Conservation (phyloP, 2,797 vertebrate species). For the Nannoperca obscura region DNA sequence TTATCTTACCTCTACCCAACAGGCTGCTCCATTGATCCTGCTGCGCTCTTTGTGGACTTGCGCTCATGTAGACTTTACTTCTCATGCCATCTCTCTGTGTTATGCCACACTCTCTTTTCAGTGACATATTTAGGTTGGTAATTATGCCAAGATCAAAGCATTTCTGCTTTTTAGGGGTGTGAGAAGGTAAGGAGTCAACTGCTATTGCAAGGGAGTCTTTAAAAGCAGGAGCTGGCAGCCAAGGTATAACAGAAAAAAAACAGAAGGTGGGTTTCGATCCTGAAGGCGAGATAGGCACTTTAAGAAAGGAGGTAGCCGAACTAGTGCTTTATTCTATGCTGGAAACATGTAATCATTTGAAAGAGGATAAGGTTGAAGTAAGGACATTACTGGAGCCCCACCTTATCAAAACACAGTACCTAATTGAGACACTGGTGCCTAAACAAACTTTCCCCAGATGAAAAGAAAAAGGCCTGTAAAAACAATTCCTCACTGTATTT, state of each 20-base stretch:
- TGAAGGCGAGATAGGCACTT: conserved; percentile 59
- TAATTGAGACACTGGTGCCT: conserved; percentile 73
- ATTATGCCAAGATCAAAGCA: conserved; percentile 77
- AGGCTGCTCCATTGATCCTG: conserved; percentile 76
- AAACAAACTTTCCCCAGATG: conserved; percentile 72
- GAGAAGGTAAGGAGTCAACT: conserved; percentile 57
- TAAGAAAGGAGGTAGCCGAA: conserved; percentile 49
- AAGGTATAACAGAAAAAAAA: conserved; percentile 36
- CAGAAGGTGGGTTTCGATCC: conserved; percentile 47
- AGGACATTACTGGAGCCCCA: conserved; percentile 73
- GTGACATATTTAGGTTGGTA: conserved; percentile 79
- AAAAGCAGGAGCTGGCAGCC: conserved; percentile 55
- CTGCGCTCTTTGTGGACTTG: conserved; percentile 48
- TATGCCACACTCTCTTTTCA: conserved; percentile 61
- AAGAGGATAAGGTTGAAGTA: conserved; percentile 75
- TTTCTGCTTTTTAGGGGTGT: conserved; percentile 45
- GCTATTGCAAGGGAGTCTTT: conserved; percentile 56
- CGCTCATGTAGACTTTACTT: conserved; percentile 53
- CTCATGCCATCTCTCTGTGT: conserved; percentile 47
- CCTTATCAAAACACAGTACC: conserved; percentile 78
- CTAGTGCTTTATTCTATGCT: conserved; percentile 61
- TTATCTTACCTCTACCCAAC: conserved; percentile 77
- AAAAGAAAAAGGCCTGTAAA: conserved; percentile 71
- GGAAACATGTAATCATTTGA: conserved; percentile 76
- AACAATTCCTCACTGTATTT: conserved; percentile 64